phyloP scores from a whole-genome alignment of 2,888 invertebrate genomes.

The Drosophila nr. perissopoda region DNA sequence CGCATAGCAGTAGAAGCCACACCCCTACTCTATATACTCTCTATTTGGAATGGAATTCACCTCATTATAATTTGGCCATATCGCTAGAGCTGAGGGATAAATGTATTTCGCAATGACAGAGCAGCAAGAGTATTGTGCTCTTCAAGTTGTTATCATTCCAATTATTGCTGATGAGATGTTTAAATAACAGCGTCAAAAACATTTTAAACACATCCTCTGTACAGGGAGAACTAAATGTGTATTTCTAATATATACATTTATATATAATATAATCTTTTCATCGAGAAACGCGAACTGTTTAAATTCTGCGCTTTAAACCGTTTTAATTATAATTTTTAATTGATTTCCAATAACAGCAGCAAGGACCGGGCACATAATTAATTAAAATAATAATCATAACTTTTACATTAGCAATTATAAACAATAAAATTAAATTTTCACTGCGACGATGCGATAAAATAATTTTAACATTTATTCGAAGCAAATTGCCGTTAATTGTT shows the following conservation, averaged over 20 bases:
- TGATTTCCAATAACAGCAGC: constrained; percentile 44
- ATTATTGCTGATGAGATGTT: constrained; percentile 31
- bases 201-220: fast-evolving
- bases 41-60: background rate
- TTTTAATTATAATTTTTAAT: constrained; percentile 67
- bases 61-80: constrained; percentile 48
- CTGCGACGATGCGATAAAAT: constrained; percentile 50
- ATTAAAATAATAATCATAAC: constrained; percentile 7
- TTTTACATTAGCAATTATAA: constrained; percentile 37
- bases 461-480: constrained; percentile 16
- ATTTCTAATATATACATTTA: background rate
- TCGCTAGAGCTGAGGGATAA: constrained; percentile 11
- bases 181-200: constrained; percentile 8
- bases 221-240: background rate
- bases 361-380: constrained; percentile 5
- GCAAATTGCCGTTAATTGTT: constrained; percentile 25
- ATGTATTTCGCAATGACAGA: constrained; percentile 34
- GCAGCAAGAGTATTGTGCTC: constrained; percentile 1
- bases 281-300: background rate
- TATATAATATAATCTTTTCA: background rate
- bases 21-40: background rate
- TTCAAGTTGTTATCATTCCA: constrained; percentile 20
- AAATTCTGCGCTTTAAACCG: constrained; percentile 53
- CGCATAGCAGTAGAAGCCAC: background rate
- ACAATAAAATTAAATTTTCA: constrained; percentile 44